Evolutionary conservation across 35 echinoderm and acorn worm genomes (phyloP), one percentile per base, ranked within the genome.

Genomic region (Apostichopus parvimensis): DNA sequence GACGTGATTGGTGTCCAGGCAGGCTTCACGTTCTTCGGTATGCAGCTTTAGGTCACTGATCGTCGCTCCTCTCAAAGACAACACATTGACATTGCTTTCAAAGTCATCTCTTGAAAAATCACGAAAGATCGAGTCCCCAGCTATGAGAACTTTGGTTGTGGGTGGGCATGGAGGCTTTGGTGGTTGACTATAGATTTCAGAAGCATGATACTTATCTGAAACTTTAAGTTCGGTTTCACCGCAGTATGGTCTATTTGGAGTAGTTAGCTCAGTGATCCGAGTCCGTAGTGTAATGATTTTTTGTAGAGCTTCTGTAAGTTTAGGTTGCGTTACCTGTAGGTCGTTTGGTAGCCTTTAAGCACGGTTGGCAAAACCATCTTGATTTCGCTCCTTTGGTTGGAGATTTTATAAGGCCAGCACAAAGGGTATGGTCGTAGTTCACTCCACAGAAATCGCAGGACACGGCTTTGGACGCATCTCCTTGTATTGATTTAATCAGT

Each of bases 31-130:
- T 80, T 80, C 78, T 80, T 80, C 78, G 23, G 52, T 14, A 5
- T 80, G 6, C 52, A 28, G 28, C 78, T 80, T 20, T 20, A 80
- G n/a, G 78, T 23, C 78, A 7, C 13, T 24, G 26, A 80, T 12
- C 23, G 78, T 80, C 13, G 21, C 24, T 28, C 78, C 24, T 80
- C 78, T 80, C 6, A 80, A 80, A 34, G 21, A 34, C 52, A 80
- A 80, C 23, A 80, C 78, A 80, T 20, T 28, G 78, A 80, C 78
- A 53, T 80, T 80, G 78, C 52, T 28, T 45, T 80, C 78, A 80
- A 80, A 80, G 13, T 80, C 78, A 28, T 80, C 78, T 28, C 52
- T 80, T 80, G 78, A 80, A 80, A 80, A 80, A 34, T 80, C 78
- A 80, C 14, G 24, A 9, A 80, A 34, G 26, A 80, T 80, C 24